Base-by-base conservation (phyloP, 92 coral and sea anemone species). In the Muricea muricata region DNA sequence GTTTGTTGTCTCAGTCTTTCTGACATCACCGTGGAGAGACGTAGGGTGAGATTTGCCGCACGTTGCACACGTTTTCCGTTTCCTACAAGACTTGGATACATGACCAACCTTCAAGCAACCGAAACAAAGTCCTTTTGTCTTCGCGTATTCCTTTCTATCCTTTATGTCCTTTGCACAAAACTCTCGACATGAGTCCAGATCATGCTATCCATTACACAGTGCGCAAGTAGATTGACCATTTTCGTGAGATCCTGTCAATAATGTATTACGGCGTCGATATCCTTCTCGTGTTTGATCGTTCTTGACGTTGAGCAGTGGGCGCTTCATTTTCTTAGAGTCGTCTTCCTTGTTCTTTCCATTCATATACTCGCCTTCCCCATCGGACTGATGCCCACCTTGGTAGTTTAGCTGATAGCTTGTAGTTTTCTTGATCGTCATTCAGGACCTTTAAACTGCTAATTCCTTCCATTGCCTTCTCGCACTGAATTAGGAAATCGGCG, bases 51-150 rank as follows among this genome's bases (percentile, higher is more conserved):
- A 85, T 47, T 69, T 82, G 1, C 67, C 70, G 20, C 94, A 81
- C n/a, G 50, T 50, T 11, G 80, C 71, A 45, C 91, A 88, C 26
- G 65, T 34, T 37, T 74, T 85, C 57, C 87, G 81, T 21, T 86
- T 75, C 31, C 81, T 68, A 73, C 87, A 90, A 29, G 81, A 65
- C 34, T 76, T 90, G 15, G 83, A 88, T 60, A 67, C 67, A 71
- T 88, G 94, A 11, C 94, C 94, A 21, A 56, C 81, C n/a, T 63
- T 35, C 13, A 91, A 57, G 65, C 91, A 91, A 69, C 86, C 84
- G 26, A 84, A 91, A 55, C 94, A 88, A 7, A 91, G 87, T 20
- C 90, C 81, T 15, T 77, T 88, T 12, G 40, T 23, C 40, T 15
- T 57, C 6, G 90, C 90, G 23, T 75, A 85, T 31, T 83, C 87